Base-by-base conservation (phyloP, 2,888 invertebrate species). In the Abscondita cerata region DNA sequence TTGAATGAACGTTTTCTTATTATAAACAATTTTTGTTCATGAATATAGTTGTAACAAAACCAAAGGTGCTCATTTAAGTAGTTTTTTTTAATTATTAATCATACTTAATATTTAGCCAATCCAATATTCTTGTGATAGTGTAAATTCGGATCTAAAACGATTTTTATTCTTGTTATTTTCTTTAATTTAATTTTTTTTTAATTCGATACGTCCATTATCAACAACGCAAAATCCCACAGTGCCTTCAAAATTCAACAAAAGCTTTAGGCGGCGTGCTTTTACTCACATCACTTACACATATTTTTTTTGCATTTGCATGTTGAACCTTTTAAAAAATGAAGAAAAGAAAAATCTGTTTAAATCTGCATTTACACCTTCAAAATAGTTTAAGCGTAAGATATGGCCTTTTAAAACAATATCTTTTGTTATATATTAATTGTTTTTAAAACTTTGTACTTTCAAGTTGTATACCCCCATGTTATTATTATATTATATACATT, bases 41-140 rank as follows among this genome's bases (percentile, higher is more conserved):
- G 68, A 66, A 68, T 65, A 59, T 59, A 62, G 62, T 62, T 44
- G 52, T 55, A 57, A 72, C 72, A 75, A 70, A 76, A 77, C 78
- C 76, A 78, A 78, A 77, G 77, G 78, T 78, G 78, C 77, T 77
- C 76, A 75, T 76, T 75, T 72, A 70, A 70, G 75, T 25, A 73
- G 61, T 74, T 73, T 68, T 68, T 73, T 72, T 65, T 68, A 70
- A 70, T 72, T 69, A 71, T 70, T 67, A 48, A 50, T 58, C 64
- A 52, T 56, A 62, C 57, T 55, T 50, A 62, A 50, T 46, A 33
- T 40, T 62, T 46, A 58, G 58, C 33, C 34, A 57, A 52, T 47
- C 47, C 48, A 61, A 61, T 52, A 16, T 38, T 44, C 34, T 57
- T 59, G 64, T 56, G 57, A 59, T 60, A 57, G 60, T 64, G 60